Evolutionary conservation across 30 jellyfish, hydroid and myxozoan genomes (phyloP), one percentile per base, ranked within the genome.

Genomic region (Catostylus mosaicus): DNA sequence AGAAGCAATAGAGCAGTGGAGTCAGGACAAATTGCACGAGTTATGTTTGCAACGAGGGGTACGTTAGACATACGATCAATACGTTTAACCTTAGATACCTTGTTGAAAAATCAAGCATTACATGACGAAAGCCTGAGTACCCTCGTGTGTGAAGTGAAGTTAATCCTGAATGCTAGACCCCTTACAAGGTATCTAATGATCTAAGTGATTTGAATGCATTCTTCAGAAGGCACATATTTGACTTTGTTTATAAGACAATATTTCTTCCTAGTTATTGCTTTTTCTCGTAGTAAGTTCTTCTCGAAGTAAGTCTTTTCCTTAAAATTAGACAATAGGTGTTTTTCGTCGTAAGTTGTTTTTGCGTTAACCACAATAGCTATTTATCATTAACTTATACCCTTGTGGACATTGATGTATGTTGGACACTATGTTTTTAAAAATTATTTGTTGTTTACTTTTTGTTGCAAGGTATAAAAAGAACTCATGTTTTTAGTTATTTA

Each of bases 151-250:
- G n/a, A n/a, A n/a, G n/a, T n/a, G n/a, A n/a, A 71, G 30, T 45
- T 71, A 30, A 65, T 72, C 37, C 5, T 71, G 67, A 72, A 72
- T 71, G 37, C 31, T 11, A 26, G 79, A 26, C 79, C 79, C 31
- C 79, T 67, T 67, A 10, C 20, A 9, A 61, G 31, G n/a, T n/a
- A n/a, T n/a, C n/a, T n/a, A n/a, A n/a, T n/a, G n/a, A n/a, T n/a
- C n/a, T n/a, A n/a, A n/a, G n/a, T n/a, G n/a, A n/a, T n/a, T n/a
- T n/a, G n/a, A n/a, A n/a, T n/a, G n/a, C n/a, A n/a, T n/a, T n/a
- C n/a, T n/a, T n/a, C n/a, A n/a, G n/a, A n/a, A n/a, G n/a, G n/a
- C n/a, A n/a, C n/a, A n/a, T n/a, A n/a, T n/a, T n/a, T n/a, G n/a
- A n/a, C n/a, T n/a, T n/a, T n/a, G n/a, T n/a, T n/a, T n/a, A n/a